Base-by-base conservation (phyloP, 2,797 vertebrate genomes). In the Gobionotothen gibberifrons region DNA sequence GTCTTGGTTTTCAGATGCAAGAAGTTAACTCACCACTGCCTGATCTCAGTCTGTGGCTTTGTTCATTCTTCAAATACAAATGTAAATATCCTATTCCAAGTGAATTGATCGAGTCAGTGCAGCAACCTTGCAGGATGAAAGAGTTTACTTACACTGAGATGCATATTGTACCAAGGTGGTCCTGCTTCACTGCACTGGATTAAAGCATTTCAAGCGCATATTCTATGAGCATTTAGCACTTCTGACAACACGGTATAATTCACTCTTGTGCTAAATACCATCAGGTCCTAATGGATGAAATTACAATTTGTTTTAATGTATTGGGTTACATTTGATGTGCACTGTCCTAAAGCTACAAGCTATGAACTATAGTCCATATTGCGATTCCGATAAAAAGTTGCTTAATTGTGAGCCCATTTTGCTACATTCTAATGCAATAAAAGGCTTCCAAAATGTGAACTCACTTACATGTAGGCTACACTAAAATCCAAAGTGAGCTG, bases 61-160 rank as follows among this genome's bases (percentile, higher is more conserved):
- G 59, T 47, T 78, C 8, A 54, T 64, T 44, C 47, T 49, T 58
- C 49, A 55, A 26, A 17, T 76, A 2, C 21, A 43, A 68, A 76
- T 84, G 36, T 59, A 65, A 77, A 73, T 69, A 40, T 17, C 5
- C 51, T 55, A 62, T 61, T 60, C 56, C 71, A 26, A 12, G 43
- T 15, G 39, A 7, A 36, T 79, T 72, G 59, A n/a, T 63, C 52
- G 64, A 53, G 56, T 72, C 44, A 39, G 5, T 56, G 19, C 29
- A 51, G 57, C 56, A 47, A 1, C 19, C 32, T 36, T 44, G 9
- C 36, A 16, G 8, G 63, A 69, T 53, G 10, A 72, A 71, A 40
- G 42, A 2, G 8, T 13, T 6, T 36, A 7, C 70, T 47, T 36
- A 51, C 36, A 22, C 1, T 42, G 46, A 48, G 22, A 65, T 46